These are phyloP conservation scores for Drosophila borborema DNA, from an alignment of 2,888 invertebrate species.

Conservation along the genomic window DNA sequence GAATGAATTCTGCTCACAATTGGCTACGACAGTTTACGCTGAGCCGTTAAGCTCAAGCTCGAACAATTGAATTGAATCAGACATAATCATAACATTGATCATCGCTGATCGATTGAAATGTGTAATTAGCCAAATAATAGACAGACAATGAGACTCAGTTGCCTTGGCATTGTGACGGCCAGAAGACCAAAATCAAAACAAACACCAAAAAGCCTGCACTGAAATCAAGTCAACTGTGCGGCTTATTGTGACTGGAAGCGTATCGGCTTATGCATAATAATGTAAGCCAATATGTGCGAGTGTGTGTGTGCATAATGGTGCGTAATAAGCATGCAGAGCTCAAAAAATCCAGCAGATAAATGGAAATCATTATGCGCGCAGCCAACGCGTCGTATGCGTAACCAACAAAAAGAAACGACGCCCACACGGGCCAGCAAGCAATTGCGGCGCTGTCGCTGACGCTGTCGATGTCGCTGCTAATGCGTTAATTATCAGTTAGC, in stretches of 20 bases:
- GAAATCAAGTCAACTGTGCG: slow-evolving; percentile 35
- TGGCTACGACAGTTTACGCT: slow-evolving; percentile 24
- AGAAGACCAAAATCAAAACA: slow-evolving; percentile 46
- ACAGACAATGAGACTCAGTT: slow-evolving; percentile 48
- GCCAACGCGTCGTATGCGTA: slow-evolving; percentile 75
- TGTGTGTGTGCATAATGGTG: slow-evolving; percentile 64
- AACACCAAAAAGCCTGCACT: slow-evolving; percentile 32
- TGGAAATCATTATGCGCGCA: slow-evolving; percentile 60
- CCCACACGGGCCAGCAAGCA: slow-evolving; percentile 45
- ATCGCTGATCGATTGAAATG: slow-evolving; percentile 52
- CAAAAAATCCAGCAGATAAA: slow-evolving; percentile 33
- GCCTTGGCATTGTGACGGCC: slow-evolving; percentile 75
- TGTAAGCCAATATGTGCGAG: not conserved
- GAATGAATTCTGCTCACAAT: slow-evolving; percentile 1
- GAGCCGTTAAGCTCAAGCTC: slow-evolving; percentile 19
- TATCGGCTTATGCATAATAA: slow-evolving; percentile 9
- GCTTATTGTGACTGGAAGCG: slow-evolving; percentile 26
- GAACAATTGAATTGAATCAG: slow-evolving; percentile 40
- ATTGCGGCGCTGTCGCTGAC: not conserved
- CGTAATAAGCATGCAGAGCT: slow-evolving; percentile 64
- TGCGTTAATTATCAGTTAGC: slow-evolving; percentile 75
- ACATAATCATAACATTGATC: slow-evolving; percentile 50
- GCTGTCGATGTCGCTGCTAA: slow-evolving; percentile 43
- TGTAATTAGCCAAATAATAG: slow-evolving; percentile 71
- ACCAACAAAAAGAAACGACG: slow-evolving; percentile 52